Percentiles rank a stretch among this genome's conserved stretches.
Conservation (phyloP, 1,140 invertebrate genomes). For the Pseudomyrmex sp. region DNA sequence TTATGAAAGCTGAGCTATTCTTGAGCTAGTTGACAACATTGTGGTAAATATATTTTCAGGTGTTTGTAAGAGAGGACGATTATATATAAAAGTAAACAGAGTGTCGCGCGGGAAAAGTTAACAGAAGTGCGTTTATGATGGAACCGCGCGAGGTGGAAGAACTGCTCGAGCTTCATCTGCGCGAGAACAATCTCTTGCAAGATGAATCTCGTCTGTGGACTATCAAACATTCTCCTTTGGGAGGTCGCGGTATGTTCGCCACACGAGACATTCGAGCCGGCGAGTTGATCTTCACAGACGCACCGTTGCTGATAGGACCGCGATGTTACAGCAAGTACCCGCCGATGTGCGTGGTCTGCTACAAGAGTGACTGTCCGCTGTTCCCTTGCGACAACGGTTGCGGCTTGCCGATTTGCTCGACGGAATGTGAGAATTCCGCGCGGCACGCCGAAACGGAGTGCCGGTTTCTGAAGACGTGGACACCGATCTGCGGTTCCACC, state of each 20-base stretch:
- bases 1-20: conserved; percentile 14
- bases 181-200: conserved; percentile 55
- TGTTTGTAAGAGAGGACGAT: conserved; percentile 37
- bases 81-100: too few species aligned
- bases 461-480: conserved; percentile 85
- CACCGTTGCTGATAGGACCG: conserved; percentile 88
- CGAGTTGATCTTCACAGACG: conserved; percentile 89
- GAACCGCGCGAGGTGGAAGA: conserved; percentile 68
- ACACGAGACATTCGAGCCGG: conserved; percentile 87
- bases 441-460: conserved; percentile 87
- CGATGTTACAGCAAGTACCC: conserved; percentile 82
- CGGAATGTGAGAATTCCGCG: conserved; percentile 85
- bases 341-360: conserved; percentile 87
- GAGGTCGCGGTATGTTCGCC: conserved; percentile 89
- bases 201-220: conserved; percentile 72
- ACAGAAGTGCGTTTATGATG: conserved; percentile 21
- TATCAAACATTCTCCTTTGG: conserved; percentile 85
- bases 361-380: conserved; percentile 82
- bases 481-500: conserved; percentile 82
- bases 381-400: conserved; percentile 86
- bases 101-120: neutral
- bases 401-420: conserved; percentile 87
- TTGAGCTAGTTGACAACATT: neutral
- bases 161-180: conserved; percentile 71
- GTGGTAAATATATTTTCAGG: neutral